A percentile compares a stretch with the other conserved stretches of the same genome.
Evolutionary conservation across 2,888 invertebrate genomes (phyloP).

Genomic region (Drepana falcataria): DNA sequence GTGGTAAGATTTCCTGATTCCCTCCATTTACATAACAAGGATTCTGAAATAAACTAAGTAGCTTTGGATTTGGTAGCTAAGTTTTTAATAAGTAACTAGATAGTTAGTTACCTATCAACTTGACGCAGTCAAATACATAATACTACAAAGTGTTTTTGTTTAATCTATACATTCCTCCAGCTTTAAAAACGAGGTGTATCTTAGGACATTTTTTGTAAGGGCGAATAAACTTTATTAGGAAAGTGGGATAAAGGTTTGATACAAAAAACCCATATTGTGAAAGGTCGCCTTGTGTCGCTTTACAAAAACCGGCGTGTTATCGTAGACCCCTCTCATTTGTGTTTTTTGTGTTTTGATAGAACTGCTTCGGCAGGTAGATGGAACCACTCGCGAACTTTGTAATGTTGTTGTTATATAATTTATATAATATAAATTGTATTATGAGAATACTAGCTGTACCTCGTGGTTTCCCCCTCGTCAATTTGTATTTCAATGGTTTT

Average conservation of each 20-base stretch:
- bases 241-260: constrained; percentile 66
- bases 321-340: constrained; percentile 64
- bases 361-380: constrained; percentile 65
- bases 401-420: constrained; percentile 17
- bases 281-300: constrained; percentile 69
- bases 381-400: constrained; percentile 58
- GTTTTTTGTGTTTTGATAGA: constrained; percentile 66
- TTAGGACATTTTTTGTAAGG: constrained; percentile 30
- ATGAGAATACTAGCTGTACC: too few species aligned
- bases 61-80: too few species aligned
- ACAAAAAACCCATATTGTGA: constrained; percentile 63
- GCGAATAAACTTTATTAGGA: constrained; percentile 75
- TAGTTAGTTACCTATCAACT: too few species aligned
- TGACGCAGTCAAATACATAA: not conserved
- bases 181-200: constrained; percentile 9
- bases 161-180: constrained; percentile 19
- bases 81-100: too few species aligned
- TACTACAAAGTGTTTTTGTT: not conserved
- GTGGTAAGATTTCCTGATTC: too few species aligned
- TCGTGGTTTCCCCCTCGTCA: too few species aligned
- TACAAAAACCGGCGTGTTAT: constrained; percentile 65
- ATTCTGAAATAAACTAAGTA: too few species aligned
- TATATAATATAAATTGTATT: too few species aligned
- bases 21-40: too few species aligned
- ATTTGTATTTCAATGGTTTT: too few species aligned